phyloP scores from a whole-genome alignment of 2,113 vertebrate species.

The Rutilus rutilus region DNA sequence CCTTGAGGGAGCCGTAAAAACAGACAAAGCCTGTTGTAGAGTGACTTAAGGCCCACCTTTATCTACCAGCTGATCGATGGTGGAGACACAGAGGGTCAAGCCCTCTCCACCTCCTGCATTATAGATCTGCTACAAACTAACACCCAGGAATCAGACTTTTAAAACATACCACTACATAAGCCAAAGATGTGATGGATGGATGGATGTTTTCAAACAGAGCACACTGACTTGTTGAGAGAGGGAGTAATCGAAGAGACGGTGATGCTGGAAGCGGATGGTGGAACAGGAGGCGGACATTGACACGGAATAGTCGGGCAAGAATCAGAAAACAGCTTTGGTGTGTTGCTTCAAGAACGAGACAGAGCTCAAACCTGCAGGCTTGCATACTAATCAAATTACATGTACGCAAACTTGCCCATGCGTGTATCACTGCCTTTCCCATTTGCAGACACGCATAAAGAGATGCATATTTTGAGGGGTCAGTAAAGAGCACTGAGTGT shows the following conservation, averaged over 20 bases:
- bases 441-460: constrained; percentile 3
- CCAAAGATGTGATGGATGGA: constrained; percentile 24
- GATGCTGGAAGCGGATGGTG: neutral
- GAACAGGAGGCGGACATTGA: constrained; percentile 12
- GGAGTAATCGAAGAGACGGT: neutral
- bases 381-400: constrained; percentile 31
- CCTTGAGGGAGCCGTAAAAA: constrained; percentile 46
- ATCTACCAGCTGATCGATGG: constrained; percentile 60
- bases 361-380: constrained; percentile 28
- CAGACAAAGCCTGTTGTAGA: constrained; percentile 55
- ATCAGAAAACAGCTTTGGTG: neutral
- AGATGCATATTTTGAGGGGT: constrained; percentile 32
- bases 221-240: neutral
- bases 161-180: neutral
- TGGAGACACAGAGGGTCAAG: constrained; percentile 53
- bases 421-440: neutral
- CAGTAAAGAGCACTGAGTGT: constrained; percentile 24
- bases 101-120: constrained; percentile 44
- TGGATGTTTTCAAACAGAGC: constrained; percentile 28
- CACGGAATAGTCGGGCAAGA: neutral
- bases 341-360: constrained; percentile 25
- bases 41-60: constrained; percentile 56
- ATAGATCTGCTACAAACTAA: constrained; percentile 12
- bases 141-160: neutral
- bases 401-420: neutral